A percentile compares a stretch with the other conserved stretches of the same genome.
Conservation (phyloP, 1,140 invertebrate genomes). For the Adoxophyes honmai region DNA sequence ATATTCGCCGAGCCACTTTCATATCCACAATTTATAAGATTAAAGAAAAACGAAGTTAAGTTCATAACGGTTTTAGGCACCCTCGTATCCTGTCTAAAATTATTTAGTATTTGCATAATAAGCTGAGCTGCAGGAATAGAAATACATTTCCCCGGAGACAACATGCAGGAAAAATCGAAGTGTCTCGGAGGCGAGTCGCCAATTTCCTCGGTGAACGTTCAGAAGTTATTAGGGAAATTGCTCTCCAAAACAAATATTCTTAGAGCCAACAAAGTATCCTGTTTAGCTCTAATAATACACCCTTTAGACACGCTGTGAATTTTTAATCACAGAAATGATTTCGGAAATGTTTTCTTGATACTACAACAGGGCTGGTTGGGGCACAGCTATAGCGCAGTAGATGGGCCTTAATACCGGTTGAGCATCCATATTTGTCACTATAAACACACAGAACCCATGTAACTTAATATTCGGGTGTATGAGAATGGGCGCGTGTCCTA, state of each 20-base stretch:
- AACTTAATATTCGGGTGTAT: constrained; percentile 19
- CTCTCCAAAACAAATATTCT: constrained; percentile 32
- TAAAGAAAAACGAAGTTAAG: background rate
- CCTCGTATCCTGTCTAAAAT: background rate
- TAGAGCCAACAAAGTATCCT: constrained; percentile 21
- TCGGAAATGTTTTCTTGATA: constrained; percentile 6
- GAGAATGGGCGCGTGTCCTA: constrained; percentile 27
- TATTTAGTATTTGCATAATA: constrained; percentile 1
- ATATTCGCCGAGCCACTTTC: background rate
- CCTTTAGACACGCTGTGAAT: constrained; percentile 25
- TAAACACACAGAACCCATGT: constrained; percentile 31
- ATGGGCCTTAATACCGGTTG: constrained; percentile 19
- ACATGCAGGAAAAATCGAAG: constrained; percentile 34
- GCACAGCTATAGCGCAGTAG: constrained; percentile 13
- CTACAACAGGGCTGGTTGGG: constrained; percentile 7
- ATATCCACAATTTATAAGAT: background rate
- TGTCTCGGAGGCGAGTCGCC: constrained; percentile 26
- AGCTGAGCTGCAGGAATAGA: constrained; percentile 8
- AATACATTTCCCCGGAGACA: constrained; percentile 26
- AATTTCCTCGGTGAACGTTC: constrained; percentile 38
- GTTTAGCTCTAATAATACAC: constrained; percentile 24
- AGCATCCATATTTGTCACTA: constrained; percentile 35
- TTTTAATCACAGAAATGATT: constrained; percentile 26
- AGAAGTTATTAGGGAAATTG: constrained; percentile 41
- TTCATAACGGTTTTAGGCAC: background rate